Conservation (phyloP, 2,797 vertebrate species). For the Rousettus madagascariensis region DNA sequence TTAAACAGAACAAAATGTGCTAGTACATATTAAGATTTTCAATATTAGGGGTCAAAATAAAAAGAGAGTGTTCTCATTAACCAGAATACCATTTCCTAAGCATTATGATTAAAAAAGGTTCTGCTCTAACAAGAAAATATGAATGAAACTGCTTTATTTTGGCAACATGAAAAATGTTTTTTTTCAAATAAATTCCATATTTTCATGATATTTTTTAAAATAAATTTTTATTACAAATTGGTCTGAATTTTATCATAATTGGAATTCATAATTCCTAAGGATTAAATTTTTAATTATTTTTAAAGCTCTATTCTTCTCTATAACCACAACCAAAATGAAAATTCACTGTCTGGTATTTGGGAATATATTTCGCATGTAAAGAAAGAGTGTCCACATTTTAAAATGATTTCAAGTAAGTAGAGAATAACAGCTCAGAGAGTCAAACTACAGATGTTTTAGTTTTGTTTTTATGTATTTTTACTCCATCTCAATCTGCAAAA, state of each 20-base stretch:
- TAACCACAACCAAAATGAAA: background rate
- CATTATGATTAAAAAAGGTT: background rate
- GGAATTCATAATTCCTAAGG: constrained; percentile 40
- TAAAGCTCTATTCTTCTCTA: constrained; percentile 42
- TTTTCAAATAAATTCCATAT: constrained; percentile 67
- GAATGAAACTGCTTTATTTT: constrained; percentile 52
- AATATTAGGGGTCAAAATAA: background rate
- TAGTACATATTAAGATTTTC: background rate
- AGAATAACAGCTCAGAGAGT: background rate
- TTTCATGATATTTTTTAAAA: constrained; percentile 67
- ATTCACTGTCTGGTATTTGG: background rate
- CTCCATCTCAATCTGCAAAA: background rate
- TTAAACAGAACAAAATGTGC: background rate
- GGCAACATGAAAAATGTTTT: constrained; percentile 52
- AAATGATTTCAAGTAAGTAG: background rate
- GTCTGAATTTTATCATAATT: constrained; percentile 60
- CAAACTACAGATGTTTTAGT: background rate
- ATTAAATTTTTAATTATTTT: constrained; percentile 50
- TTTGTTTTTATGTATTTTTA: background rate
- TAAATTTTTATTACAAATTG: constrained; percentile 58
- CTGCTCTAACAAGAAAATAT: constrained; percentile 32
- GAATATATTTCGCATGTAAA: background rate
- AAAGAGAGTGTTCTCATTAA: background rate
- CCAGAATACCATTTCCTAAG: background rate
- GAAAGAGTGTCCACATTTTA: background rate